Evolutionary conservation across 2,797 vertebrate genomes (phyloP), one percentile per base, ranked within the genome.

Genomic region (Trachurus trachurus): DNA sequence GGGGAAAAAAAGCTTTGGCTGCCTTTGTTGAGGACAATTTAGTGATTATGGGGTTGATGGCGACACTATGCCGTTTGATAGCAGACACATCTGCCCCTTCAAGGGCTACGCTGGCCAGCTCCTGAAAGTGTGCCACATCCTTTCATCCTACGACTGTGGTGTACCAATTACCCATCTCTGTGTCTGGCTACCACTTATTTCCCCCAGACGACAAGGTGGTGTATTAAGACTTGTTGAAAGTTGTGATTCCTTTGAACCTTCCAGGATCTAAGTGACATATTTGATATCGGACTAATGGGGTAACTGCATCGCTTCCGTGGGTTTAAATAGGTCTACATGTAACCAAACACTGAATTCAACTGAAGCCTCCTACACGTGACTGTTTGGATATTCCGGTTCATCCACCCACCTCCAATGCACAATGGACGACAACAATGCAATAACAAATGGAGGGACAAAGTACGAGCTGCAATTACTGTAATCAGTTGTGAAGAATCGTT

Each of bases 21-120:
- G 74, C 85, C 74, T 87, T 84, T 88, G 81, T 80, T 62, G 63
- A 83, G 82, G 78, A 77, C 83, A 80, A 80, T 91, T 88, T 90
- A 72, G 89, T 89, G 85, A 89, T 91, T 84, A 87, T 69, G 70
- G 81, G 76, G 66, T 83, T 87, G 83, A 85, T 89, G 64, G 78
- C 44, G 52, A 39, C 66, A 77, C 81, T 76, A 61, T 15, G 11
- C 44, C 19, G 45, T 87, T 84, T 83, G 79, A 84, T 83, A 80
- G 76, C 52, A 78, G 80, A 61, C 45, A 57, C 68, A 71, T 82
- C 72, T 22, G 39, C 53, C 53, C 66, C 61, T 76, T 82, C 59
- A 37, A 70, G 54, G 50, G 57, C 53, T 71, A 63, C 69, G 79
- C 56, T 83, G 66, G 72, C 37, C 40, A 0, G 53, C 39, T 53